These are phyloP conservation scores for Parapristionchus giblindavisi DNA, from an alignment of 2,888 invertebrate species.

Conservation along the genomic window DNA sequence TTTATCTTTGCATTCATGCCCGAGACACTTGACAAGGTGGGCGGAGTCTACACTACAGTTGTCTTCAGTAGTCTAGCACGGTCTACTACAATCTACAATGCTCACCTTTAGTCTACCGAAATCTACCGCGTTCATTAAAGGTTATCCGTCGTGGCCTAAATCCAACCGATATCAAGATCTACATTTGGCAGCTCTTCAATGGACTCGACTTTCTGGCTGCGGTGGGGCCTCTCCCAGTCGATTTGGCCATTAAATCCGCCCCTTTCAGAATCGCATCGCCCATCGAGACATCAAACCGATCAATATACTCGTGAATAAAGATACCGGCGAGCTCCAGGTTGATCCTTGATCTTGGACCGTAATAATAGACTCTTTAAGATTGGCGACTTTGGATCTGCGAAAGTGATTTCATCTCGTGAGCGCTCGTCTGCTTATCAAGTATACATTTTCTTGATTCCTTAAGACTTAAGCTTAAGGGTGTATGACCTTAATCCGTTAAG, in stretches of 20 bases:
- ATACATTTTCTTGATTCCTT: no score
- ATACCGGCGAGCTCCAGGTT: constrained; percentile 40
- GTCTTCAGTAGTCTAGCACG: no score
- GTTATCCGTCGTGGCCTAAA: constrained; percentile 40
- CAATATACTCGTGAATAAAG: constrained; percentile 48
- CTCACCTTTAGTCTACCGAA: no score
- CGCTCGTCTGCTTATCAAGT: constrained; percentile 42
- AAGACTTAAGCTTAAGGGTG: no score
- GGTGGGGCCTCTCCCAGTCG: constrained; percentile 32
- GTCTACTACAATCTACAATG: no score
- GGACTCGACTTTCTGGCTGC: constrained; percentile 44
- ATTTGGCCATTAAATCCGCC: not conserved
- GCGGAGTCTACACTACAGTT: constrained; percentile 8
- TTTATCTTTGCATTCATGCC: constrained; percentile 37
- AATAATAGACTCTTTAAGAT: constrained; percentile 36
- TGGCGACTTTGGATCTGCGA: constrained; percentile 54
- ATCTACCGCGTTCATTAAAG: not conserved
- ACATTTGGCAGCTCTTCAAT: constrained; percentile 55
- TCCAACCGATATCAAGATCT: constrained; percentile 48
- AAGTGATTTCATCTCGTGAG: constrained; percentile 42
- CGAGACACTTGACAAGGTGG: constrained; percentile 37
- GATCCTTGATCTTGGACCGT: not conserved
- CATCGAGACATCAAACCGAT: constrained; percentile 39
- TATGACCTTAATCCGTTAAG: not conserved
- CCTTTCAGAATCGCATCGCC: constrained; percentile 30